Evolutionary conservation across 2,113 vertebrate genomes (phyloP).

Genomic region (Toxotes chatareus): DNA sequence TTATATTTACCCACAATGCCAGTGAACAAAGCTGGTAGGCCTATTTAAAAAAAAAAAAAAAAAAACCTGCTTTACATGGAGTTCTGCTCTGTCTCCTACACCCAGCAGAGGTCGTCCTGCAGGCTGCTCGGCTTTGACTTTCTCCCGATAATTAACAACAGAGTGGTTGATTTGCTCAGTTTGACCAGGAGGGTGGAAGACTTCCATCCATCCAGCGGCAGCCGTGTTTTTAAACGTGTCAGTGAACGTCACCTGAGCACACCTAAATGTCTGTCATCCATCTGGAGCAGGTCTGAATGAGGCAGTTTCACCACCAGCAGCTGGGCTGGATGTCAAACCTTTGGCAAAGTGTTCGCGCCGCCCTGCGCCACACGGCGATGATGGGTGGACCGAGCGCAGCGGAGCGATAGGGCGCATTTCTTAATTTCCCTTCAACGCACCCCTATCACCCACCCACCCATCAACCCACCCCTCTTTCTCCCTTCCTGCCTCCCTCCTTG

Average conservation of each 20-base stretch:
- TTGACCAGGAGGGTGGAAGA: constrained; percentile 16
- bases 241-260: neutral
- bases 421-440: constrained; percentile 61
- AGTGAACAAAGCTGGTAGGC: neutral
- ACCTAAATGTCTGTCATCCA: neutral
- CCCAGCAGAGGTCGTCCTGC: constrained; percentile 74
- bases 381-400: constrained; percentile 74
- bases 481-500: no score
- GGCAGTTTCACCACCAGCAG: neutral
- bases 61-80: neutral
- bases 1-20: neutral
- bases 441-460: constrained; percentile 5
- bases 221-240: neutral
- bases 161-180: constrained; percentile 43
- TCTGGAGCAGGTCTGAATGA: constrained; percentile 1
- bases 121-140: neutral
- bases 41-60: neutral
- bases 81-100: neutral
- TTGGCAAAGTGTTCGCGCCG: constrained; percentile 56
- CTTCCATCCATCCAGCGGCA: neutral
- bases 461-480: neutral
- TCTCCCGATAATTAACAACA: constrained; percentile 46
- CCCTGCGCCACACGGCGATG: constrained; percentile 74
- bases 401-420: constrained; percentile 75
- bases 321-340: constrained; percentile 55